Evolutionary conservation across 2,113 vertebrate species (phyloP).

Genomic region (cattle (Bos taurus)): DNA sequence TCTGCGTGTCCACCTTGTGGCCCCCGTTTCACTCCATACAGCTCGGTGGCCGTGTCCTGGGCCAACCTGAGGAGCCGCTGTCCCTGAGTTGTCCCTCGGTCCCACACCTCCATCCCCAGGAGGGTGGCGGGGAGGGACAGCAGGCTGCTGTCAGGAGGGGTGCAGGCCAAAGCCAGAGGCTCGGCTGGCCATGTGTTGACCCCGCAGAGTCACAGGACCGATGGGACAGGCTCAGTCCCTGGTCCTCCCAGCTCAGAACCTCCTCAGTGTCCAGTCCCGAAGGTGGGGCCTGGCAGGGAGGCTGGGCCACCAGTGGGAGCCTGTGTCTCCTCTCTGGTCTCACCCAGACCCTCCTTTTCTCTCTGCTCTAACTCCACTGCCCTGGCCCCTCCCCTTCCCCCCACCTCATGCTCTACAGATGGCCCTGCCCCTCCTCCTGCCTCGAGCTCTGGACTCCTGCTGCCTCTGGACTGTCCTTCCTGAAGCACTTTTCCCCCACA

Average conservation of each 20-base stretch:
- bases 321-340: neutral
- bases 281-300: neutral
- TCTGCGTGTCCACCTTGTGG: neutral
- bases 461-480: neutral
- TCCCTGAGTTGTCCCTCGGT: neutral
- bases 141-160: neutral
- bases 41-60: rapidly evolving
- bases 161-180: neutral
- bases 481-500: neutral
- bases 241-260: neutral
- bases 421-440: neutral
- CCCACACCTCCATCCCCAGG: neutral
- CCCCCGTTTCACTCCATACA: rapidly evolving
- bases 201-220: rapidly evolving
- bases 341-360: neutral
- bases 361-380: neutral
- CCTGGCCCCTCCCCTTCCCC: neutral
- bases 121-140: neutral
- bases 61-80: rapidly evolving
- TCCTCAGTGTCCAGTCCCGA: neutral
- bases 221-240: neutral
- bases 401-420: rapidly evolving
- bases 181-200: rapidly evolving
- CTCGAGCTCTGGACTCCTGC: neutral
- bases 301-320: too few relatives aligned